A percentile compares a stretch with the other conserved stretches of the same genome.
These are phyloP conservation scores for Rhineura floridana DNA, from an alignment of 2,113 vertebrate species.

Conservation along the genomic window DNA sequence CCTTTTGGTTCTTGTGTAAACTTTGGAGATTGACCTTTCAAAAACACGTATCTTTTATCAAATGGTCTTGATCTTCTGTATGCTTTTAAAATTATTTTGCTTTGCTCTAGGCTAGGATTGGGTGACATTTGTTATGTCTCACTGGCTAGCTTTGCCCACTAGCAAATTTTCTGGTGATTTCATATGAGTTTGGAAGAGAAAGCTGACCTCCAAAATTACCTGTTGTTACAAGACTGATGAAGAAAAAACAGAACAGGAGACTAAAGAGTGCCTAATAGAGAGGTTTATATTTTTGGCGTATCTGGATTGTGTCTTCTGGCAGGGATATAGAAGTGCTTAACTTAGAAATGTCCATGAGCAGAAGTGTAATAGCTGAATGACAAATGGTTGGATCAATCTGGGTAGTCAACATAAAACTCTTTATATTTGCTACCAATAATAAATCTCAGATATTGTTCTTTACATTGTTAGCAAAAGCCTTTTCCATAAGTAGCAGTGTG, in stretches of 20 bases:
- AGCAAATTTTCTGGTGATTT: constrained; percentile 25
- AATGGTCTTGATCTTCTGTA: constrained; percentile 10
- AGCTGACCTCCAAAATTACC: constrained; percentile 54
- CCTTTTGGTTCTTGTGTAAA: background rate
- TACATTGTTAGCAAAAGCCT: constrained; percentile 42
- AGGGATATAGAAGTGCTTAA: constrained; percentile 65
- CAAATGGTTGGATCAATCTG: constrained; percentile 57
- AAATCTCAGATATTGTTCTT: constrained; percentile 57
- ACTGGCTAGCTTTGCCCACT: accelerated
- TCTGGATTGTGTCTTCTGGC: constrained; percentile 68
- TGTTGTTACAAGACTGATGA: constrained; percentile 29
- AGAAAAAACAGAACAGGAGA: constrained; percentile 36
- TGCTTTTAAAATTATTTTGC: constrained; percentile 39
- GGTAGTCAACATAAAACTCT: constrained; percentile 52
- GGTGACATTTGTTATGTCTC: constrained; percentile 33
- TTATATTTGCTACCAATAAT: constrained; percentile 64
- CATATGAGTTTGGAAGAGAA: constrained; percentile 36
- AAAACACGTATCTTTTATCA: background rate
- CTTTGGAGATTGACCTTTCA: constrained; percentile 23
- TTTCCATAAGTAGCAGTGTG: constrained; percentile 34
- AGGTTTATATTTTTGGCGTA: constrained; percentile 51
- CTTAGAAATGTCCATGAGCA: constrained; percentile 56
- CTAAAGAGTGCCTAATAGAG: constrained; percentile 45
- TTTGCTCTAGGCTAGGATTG: constrained; percentile 21
- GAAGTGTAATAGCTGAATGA: constrained; percentile 59